Base-by-base conservation (phyloP, 2,888 invertebrate genomes). In the Drosophila kuntzei region DNA sequence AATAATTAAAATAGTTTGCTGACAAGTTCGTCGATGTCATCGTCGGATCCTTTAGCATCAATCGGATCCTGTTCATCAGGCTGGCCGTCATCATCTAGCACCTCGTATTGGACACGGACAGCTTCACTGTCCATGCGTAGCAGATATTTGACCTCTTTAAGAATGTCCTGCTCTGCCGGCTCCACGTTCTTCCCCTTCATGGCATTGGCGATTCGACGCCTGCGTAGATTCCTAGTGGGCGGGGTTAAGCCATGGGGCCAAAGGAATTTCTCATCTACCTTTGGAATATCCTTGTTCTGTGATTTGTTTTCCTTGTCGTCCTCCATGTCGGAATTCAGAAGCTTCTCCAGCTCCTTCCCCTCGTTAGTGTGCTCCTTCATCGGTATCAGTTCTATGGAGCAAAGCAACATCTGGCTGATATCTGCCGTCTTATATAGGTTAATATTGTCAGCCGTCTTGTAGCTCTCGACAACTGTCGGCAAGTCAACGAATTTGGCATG, bases 121-220 rank as follows among this genome's bases (percentile, higher is more conserved):
- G 46, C 46, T 12, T 46, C 46, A 7, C 16, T 16, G 46, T 46
- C 46, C 46, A 46, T 46, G 16, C 46, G 16, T 3, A 46, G 46
- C 46, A 46, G 27, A 16, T 46, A 27, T 3, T 46, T 29, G 11
- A 46, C 46, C 27, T 46, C 46, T 6, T 46, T 46, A 1, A 46
- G 16, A 3, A 29, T 1, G 12, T 16, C 22, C 46, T 22, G 8
- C 16, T 46, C 18, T 3, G 12, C 5, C 1, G 25, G 12, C 27
- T 46, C 47, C 2, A 4, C 18, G 2, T 32, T n/a, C 18, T 47
- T 46, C 6, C 9, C 16, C 27, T 12, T 14, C 1, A 16, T 16
- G 7, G 27, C 12, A 12, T 18, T 12, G n/a, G 4, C 14, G 11
- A 46, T 9, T 7, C 46, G 46, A 6, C 46, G 16, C 2, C 16